Evolutionary conservation across 2,888 invertebrate species (phyloP), one percentile per base, ranked within the genome.

Genomic region (Pecten maximus): DNA sequence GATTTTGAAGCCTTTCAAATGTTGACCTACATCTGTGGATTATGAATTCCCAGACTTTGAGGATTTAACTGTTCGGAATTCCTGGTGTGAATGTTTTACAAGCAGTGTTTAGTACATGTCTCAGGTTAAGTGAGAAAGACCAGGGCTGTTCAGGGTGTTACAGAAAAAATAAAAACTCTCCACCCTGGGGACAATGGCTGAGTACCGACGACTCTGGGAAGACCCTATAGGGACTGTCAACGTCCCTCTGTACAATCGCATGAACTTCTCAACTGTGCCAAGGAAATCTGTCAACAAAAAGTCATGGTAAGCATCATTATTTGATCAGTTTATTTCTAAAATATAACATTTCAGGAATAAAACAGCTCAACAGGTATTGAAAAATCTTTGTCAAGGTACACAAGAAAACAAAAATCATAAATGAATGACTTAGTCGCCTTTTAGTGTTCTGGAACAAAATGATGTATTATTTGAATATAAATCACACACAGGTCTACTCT

Each of bases 231-330:
- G 94, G 15, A 90, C 93, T n/a, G 93, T 94, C 15, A 94, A 92
- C 88, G 93, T 94, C n/a, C 94, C 95, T 8, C 93, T 95, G 40
- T 95, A 95, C 91, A 94, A 95, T 89, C 93, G 95, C 35, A 95
- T 95, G 94, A 95, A 95, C 93, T 95, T 95, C 93, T 94, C 95
- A 10, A 95, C 95, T 12, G 93, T 95, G 19, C 95, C 95, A 35
- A 91, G 95, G 44, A 95, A 95, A 91, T 91, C 95, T 12, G 94
- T 93, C 44, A 94, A 94, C 92, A 95, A 95, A 91, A 95, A 95
- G 91, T 94, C 95, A 44, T 95, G 95, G 95, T 95, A 92, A 95
- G 95, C 54, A 15, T 50, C 44, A 44, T 44, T 10, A 10, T 6
- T 10, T 12, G 12, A 10, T 44, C 12, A 44, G 12, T 10, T 12